phyloP scores from a whole-genome alignment of 2,888 invertebrate species.

The Capitulum mitella region DNA sequence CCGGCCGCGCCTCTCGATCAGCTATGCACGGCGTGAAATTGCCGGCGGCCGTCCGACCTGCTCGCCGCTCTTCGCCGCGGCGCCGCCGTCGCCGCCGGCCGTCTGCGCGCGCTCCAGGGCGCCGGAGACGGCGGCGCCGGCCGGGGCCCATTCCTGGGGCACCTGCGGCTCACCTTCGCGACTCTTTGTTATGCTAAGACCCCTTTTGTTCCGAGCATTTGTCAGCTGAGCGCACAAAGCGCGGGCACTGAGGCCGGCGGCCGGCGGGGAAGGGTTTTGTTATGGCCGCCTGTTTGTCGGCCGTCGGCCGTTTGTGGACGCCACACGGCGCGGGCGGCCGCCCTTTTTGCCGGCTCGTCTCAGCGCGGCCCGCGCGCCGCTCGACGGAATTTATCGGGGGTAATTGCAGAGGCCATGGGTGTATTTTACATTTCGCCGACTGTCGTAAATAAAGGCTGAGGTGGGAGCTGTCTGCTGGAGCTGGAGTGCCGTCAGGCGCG shows the following conservation, averaged over 20 bases:
- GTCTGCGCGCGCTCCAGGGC: not conserved
- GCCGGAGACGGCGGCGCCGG: no score
- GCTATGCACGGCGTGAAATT: no score
- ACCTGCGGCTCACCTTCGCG: not conserved
- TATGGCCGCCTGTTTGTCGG: not conserved
- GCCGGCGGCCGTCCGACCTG: no score
- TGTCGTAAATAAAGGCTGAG: not conserved
- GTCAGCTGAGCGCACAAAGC: not conserved
- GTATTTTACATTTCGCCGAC: not conserved
- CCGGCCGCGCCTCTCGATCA: no score
- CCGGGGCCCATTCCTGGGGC: not conserved
- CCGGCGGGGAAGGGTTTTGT: not conserved
- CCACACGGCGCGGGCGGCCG: not conserved
- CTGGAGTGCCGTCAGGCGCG: no score
- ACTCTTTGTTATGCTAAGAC: conserved; percentile 8
- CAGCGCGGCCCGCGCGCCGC: not conserved
- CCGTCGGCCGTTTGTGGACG: not conserved
- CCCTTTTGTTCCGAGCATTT: not conserved
- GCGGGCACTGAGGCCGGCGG: not conserved
- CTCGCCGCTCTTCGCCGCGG: not conserved
- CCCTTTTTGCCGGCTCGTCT: not conserved
- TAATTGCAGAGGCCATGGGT: not conserved
- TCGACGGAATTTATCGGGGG: not conserved
- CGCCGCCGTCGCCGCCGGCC: not conserved
- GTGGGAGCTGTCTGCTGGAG: no score